phyloP scores from a whole-genome alignment of 2,888 invertebrate genomes.

The Escarpia spicata region DNA sequence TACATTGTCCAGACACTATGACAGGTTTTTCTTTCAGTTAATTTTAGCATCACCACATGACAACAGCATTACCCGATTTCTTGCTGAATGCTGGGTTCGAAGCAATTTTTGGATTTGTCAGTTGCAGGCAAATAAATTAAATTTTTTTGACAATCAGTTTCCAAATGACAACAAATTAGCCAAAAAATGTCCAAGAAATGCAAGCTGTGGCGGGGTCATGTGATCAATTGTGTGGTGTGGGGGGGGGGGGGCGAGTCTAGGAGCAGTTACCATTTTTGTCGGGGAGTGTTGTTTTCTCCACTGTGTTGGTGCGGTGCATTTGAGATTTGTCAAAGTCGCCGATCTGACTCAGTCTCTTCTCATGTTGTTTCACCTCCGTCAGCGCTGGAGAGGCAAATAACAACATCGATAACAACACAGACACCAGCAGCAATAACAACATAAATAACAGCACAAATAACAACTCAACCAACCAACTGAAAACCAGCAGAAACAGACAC shows the following conservation, averaged over 20 bases:
- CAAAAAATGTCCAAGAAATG: too few species aligned
- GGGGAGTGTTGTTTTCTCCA: neutral
- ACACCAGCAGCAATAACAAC: neutral
- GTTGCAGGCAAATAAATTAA: too few species aligned
- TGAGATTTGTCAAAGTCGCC: neutral
- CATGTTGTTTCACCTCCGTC: neutral
- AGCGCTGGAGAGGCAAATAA: neutral
- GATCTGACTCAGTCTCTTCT: conserved; percentile 8
- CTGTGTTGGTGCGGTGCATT: neutral
- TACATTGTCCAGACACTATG: neutral
- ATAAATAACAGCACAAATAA: neutral
- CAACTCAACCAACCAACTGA: neutral
- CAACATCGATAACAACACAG: neutral
- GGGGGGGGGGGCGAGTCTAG: neutral
- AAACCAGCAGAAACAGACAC: neutral
- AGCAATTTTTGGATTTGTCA: too few species aligned
- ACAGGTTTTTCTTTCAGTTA: neutral
- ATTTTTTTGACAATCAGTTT: too few species aligned
- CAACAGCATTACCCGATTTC: neutral
- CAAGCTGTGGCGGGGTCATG: too few species aligned
- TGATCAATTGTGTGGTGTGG: too few species aligned
- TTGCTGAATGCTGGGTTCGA: too few species aligned
- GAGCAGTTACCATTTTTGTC: neutral
- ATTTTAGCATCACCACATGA: neutral
- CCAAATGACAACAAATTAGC: too few species aligned